Percentiles rank a stretch among this genome's conserved stretches.
These are phyloP conservation scores for Nycticebus coucang DNA, from an alignment of 2,113 vertebrate species.

Conservation along the genomic window DNA sequence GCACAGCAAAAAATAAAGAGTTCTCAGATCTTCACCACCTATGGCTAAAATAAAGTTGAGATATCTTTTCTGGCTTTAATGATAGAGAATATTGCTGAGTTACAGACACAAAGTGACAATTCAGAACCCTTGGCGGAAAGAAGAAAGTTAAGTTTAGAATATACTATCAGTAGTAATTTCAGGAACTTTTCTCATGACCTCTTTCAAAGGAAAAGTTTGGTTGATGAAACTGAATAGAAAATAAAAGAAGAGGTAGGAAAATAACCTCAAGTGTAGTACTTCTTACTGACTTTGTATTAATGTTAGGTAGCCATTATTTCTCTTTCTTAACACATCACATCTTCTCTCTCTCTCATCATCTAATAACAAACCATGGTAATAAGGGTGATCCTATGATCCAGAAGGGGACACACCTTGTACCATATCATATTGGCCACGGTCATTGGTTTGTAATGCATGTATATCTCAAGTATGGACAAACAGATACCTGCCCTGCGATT, in stretches of 20 bases:
- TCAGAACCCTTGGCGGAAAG: constrained; percentile 26
- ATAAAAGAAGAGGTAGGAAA: background rate
- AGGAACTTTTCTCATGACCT: constrained; percentile 20
- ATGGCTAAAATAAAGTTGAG: constrained; percentile 54
- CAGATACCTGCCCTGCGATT: background rate
- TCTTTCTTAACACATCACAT: background rate
- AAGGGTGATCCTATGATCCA: background rate
- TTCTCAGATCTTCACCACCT: constrained; percentile 23
- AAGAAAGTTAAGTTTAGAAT: constrained; percentile 52
- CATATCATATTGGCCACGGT: background rate
- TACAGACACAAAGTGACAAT: constrained; percentile 22
- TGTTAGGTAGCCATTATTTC: background rate
- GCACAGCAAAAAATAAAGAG: constrained; percentile 12
- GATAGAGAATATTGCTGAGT: constrained; percentile 43
- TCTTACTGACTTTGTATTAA: background rate
- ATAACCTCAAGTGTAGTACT: background rate
- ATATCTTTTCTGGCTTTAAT: constrained; percentile 43
- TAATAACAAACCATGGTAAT: background rate
- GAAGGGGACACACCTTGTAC: background rate
- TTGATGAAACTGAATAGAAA: background rate
- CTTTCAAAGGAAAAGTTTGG: constrained; percentile 30
- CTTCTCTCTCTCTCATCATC: background rate
- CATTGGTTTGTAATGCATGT: background rate
- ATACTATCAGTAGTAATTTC: background rate
- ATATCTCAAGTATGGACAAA: background rate